phyloP scores from a whole-genome alignment of 64 coral and sea anemone genomes.

The Dendrophyllia cribrosa region DNA sequence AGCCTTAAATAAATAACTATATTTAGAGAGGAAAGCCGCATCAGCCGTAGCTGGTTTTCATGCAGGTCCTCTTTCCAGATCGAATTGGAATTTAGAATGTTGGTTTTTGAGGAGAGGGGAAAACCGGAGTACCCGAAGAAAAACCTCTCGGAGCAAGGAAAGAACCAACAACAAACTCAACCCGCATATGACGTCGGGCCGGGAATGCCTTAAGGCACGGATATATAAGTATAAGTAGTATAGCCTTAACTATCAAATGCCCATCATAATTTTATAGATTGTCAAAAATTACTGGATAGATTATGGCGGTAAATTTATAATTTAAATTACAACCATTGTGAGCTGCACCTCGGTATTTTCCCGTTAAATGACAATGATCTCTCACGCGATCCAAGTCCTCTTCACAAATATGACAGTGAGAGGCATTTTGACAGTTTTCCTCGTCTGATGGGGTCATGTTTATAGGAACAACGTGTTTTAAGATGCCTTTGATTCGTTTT shows the following conservation, averaged over 20 bases:
- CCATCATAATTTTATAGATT: slow-evolving; percentile 38
- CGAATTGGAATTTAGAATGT: no score
- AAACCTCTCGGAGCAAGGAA: no score
- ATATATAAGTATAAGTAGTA: no score
- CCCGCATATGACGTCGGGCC: no score
- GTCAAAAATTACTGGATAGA: slow-evolving; percentile 60
- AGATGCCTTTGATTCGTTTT: not conserved
- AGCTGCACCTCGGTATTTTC: slow-evolving; percentile 49
- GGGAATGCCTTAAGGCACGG: no score
- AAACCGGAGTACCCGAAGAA: no score
- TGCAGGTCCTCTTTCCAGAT: no score
- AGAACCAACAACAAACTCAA: no score
- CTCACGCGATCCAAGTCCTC: not conserved
- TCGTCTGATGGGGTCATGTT: slow-evolving; percentile 23
- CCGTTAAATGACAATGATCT: slow-evolving; percentile 49
- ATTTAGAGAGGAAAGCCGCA: no score
- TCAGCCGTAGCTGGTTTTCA: no score
- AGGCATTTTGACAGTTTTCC: slow-evolving; percentile 22
- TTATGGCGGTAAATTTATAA: slow-evolving; percentile 15
- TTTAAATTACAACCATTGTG: slow-evolving; percentile 58
- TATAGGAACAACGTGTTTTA: slow-evolving; percentile 54
- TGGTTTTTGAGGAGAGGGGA: no score
- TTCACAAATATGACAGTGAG: slow-evolving; percentile 66
- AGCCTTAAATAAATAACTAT: no score
- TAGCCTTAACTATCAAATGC: slow-evolving; percentile 32